phyloP scores from a whole-genome alignment of 35 echinoderm and acorn worm species.

The Acanthaster planci region DNA sequence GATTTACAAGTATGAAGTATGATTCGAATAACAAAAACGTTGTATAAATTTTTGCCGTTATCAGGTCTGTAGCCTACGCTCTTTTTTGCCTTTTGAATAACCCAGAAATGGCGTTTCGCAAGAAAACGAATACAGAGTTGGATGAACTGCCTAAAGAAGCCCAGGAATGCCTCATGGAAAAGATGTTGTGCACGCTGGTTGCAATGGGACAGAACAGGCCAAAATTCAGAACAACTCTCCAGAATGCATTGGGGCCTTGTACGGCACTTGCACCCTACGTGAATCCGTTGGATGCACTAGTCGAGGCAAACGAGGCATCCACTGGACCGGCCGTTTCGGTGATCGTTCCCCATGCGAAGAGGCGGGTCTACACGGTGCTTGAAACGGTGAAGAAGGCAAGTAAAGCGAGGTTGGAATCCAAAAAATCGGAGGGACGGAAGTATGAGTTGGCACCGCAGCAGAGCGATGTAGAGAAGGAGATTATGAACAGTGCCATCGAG shows the following conservation, averaged over 20 bases:
- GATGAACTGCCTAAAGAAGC: not conserved
- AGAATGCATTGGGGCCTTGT: not conserved
- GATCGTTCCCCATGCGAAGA: not conserved
- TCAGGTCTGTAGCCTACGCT: too few relatives aligned
- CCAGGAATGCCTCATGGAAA: not conserved
- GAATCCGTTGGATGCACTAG: not conserved
- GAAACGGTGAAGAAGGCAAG: not conserved
- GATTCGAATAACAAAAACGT: too few relatives aligned
- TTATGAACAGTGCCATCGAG: not conserved
- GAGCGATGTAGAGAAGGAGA: not conserved
- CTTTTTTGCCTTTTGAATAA: too few relatives aligned
- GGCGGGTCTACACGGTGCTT: not conserved
- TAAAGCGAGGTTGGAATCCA: not conserved
- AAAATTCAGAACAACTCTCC: not conserved
- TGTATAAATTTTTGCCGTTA: too few relatives aligned
- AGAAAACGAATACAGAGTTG: too few relatives aligned
- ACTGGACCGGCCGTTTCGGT: not conserved
- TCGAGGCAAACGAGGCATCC: not conserved
- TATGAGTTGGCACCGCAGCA: not conserved
- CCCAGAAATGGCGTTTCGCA: too few relatives aligned
- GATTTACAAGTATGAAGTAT: too few relatives aligned
- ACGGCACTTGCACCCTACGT: constrained; percentile 4
- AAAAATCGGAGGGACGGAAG: not conserved
- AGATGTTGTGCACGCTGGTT: not conserved
- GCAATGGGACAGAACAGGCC: not conserved